A percentile compares a stretch with the other conserved stretches of the same genome.
Conservation (phyloP, 2,797 vertebrate species). For the Antrozous pallidus region DNA sequence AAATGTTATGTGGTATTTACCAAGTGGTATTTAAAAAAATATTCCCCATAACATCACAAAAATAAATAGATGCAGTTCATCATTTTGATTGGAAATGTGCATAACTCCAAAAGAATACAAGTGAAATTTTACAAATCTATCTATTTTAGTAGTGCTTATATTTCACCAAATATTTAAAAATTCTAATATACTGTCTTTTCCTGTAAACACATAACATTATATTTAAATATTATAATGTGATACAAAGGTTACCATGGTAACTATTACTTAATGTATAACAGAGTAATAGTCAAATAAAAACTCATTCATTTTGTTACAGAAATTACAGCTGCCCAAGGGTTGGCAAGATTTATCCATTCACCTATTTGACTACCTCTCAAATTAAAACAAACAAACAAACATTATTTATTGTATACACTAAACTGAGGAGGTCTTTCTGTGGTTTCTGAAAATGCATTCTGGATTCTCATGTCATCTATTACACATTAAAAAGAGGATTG, state of each 20-base stretch:
- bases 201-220: not conserved
- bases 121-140: constrained; percentile 14
- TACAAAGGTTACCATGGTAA: constrained; percentile 44
- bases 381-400: not conserved
- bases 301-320: not conserved
- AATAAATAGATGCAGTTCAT: not conserved
- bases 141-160: constrained; percentile 19
- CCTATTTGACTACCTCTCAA: constrained; percentile 34
- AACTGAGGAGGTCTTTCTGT: not conserved
- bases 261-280: constrained; percentile 41
- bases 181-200: constrained; percentile 34
- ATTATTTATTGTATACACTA: not conserved
- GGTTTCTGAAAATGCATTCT: constrained; percentile 25
- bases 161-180: constrained; percentile 29
- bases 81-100: constrained; percentile 23
- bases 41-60: not conserved
- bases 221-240: not conserved
- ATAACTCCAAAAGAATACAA: constrained; percentile 30
- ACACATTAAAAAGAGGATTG: constrained; percentile 30
- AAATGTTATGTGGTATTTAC: not conserved
- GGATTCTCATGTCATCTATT: constrained; percentile 21
- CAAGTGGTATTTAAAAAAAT: not conserved
- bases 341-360: not conserved
- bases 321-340: not conserved
- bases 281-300: constrained; percentile 44